A percentile compares a stretch with the other conserved stretches of the same genome.
These are phyloP conservation scores for Corapipo altera DNA, from an alignment of 2,113 vertebrate species.

Conservation along the genomic window DNA sequence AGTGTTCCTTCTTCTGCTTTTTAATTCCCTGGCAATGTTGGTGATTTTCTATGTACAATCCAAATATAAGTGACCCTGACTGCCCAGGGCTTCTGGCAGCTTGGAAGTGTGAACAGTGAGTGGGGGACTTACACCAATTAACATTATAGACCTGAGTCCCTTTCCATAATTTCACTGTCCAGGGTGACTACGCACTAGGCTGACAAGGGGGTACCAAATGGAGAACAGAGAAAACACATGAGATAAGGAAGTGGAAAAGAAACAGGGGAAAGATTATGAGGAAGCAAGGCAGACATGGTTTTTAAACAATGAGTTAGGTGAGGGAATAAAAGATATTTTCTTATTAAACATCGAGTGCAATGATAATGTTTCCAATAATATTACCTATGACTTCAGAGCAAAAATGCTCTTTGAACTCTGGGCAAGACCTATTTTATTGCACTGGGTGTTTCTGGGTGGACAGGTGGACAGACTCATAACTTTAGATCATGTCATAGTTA, in stretches of 20 bases:
- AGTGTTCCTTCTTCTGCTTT: neutral
- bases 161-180: neutral
- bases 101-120: neutral
- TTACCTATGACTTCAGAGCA: neutral
- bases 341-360: neutral
- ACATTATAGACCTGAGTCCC: neutral
- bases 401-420: neutral
- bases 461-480: neutral
- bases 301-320: neutral
- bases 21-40: neutral
- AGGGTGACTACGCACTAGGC: neutral
- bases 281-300: neutral
- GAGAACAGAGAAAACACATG: neutral
- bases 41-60: neutral
- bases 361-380: neutral
- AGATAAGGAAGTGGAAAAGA: constrained; percentile 22
- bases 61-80: neutral
- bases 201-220: neutral
- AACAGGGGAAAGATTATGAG: neutral
- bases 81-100: neutral
- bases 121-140: neutral
- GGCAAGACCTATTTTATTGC: neutral
- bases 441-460: neutral
- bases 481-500: neutral
- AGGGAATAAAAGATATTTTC: neutral